Percentiles rank a stretch among this genome's conserved stretches.
Evolutionary conservation across 2,797 vertebrate genomes (phyloP).

Genomic region (Percopsis omiscomaycus): DNA sequence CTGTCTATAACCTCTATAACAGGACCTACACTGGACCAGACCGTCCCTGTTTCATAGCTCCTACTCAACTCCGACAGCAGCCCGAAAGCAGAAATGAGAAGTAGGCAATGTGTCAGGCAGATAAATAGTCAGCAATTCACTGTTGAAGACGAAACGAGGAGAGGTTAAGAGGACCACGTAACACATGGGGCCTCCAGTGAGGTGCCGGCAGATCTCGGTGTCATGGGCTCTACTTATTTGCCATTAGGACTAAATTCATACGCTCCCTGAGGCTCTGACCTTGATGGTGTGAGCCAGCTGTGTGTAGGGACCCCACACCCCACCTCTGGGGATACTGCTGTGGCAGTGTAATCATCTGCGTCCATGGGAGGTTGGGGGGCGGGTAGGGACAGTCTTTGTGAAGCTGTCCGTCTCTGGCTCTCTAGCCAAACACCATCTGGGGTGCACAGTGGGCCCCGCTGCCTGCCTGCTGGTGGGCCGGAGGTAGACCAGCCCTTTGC

Average conservation of each 20-base stretch:
- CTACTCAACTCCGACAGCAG: slow-evolving; percentile 29
- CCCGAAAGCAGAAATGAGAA: slow-evolving; percentile 53
- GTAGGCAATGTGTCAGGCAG: slow-evolving; percentile 10
- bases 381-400: slow-evolving; percentile 52
- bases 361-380: slow-evolving; percentile 35
- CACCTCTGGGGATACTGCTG: slow-evolving; percentile 52
- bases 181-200: no score
- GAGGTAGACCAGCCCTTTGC: slow-evolving; percentile 39
- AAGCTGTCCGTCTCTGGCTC: slow-evolving; percentile 51
- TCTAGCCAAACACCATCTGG: slow-evolving; percentile 67
- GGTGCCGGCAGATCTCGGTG: slow-evolving; percentile 1
- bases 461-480: slow-evolving; percentile 52
- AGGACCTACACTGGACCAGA: slow-evolving; percentile 16
- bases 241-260: slow-evolving; percentile 55
- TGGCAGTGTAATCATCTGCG: slow-evolving; percentile 44
- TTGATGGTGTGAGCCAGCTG: slow-evolving; percentile 60
- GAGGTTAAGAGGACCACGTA: slow-evolving; percentile 30
- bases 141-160: slow-evolving; percentile 33
- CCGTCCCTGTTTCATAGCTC: slow-evolving; percentile 8
- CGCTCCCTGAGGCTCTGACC: slow-evolving; percentile 51
- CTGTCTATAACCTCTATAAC: slow-evolving; percentile 12
- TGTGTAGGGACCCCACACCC: slow-evolving; percentile 21
- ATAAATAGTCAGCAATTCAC: slow-evolving; percentile 31
- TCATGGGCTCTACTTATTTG: slow-evolving; percentile 43
- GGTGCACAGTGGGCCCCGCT: slow-evolving; percentile 49